Percentiles rank a stretch among this genome's conserved stretches.
Evolutionary conservation across 2,113 vertebrate species (phyloP).

Genomic region (Pterocles burchelli): DNA sequence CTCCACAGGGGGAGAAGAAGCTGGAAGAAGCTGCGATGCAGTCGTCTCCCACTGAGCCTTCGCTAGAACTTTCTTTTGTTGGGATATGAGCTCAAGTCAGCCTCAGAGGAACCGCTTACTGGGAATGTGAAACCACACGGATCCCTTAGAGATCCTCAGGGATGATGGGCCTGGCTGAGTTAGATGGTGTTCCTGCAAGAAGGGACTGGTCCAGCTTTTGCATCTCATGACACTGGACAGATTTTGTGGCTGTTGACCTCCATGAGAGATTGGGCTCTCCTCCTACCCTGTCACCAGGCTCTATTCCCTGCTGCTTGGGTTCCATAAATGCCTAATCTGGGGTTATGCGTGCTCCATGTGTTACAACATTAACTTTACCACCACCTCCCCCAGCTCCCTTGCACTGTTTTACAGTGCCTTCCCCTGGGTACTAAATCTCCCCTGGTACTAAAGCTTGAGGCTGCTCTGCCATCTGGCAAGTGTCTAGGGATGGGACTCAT

Average conservation of each 20-base stretch:
- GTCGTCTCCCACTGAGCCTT: neutral
- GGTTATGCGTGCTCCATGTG: neutral
- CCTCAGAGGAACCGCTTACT: neutral
- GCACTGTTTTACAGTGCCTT: neutral
- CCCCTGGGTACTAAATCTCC: neutral
- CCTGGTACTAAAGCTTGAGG: neutral
- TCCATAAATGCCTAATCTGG: neutral
- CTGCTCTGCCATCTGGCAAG: neutral
- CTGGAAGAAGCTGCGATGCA: neutral
- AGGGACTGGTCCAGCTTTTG: neutral
- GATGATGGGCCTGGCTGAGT: neutral
- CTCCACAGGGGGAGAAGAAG: neutral
- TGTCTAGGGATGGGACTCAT: neutral
- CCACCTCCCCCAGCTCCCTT: neutral
- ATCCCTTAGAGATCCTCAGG: neutral
- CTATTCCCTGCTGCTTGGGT: neutral
- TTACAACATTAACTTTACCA: neutral
- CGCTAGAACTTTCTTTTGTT: slow-evolving; percentile 23
- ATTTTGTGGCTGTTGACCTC: neutral
- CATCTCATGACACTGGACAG: neutral
- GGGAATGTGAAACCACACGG: neutral
- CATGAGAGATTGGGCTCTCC: neutral
- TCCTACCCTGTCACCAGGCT: neutral
- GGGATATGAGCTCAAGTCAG: neutral
- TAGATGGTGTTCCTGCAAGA: neutral